A percentile compares a stretch with the other conserved stretches of the same genome.
Evolutionary conservation across 2,888 invertebrate genomes (phyloP).

Genomic region (Netelia fuscicornis): DNA sequence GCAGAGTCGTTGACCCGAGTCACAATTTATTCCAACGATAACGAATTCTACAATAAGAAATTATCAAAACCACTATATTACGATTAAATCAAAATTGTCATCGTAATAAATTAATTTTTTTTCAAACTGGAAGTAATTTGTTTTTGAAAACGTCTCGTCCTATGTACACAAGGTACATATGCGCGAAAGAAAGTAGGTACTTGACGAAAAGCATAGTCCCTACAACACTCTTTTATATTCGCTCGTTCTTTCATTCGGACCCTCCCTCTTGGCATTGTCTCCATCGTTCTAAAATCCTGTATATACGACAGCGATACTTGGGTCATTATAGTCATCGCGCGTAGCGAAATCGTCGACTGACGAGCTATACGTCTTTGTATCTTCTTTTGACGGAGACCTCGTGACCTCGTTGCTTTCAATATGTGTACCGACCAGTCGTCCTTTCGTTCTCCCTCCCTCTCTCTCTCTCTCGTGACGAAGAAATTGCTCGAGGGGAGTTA

Average conservation of each 20-base stretch:
- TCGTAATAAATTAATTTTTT: no score
- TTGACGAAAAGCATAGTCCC: conserved; percentile 6
- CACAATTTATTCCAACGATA: background rate
- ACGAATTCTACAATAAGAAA: no score
- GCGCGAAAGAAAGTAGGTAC: background rate
- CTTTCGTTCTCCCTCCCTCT: background rate
- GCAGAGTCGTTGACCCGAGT: background rate
- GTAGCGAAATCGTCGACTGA: background rate
- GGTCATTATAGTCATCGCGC: conserved; percentile 31
- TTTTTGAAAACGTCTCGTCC: no score
- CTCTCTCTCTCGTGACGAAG: background rate
- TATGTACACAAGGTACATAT: background rate
- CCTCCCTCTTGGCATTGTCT: conserved; percentile 32
- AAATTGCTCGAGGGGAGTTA: background rate
- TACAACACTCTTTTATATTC: conserved; percentile 38
- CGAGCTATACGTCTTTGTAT: conserved; percentile 8
- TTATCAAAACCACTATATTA: no score
- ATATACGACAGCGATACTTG: conserved; percentile 11
- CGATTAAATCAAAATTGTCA: no score
- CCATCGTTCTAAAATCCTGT: conserved; percentile 13
- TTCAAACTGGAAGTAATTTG: no score
- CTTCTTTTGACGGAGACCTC: conserved; percentile 10
- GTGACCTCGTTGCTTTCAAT: conserved; percentile 47
- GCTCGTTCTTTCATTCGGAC: background rate
- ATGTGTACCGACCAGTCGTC: background rate